phyloP scores from a whole-genome alignment of 2,797 vertebrate genomes.

The Hybognathus amarus region DNA sequence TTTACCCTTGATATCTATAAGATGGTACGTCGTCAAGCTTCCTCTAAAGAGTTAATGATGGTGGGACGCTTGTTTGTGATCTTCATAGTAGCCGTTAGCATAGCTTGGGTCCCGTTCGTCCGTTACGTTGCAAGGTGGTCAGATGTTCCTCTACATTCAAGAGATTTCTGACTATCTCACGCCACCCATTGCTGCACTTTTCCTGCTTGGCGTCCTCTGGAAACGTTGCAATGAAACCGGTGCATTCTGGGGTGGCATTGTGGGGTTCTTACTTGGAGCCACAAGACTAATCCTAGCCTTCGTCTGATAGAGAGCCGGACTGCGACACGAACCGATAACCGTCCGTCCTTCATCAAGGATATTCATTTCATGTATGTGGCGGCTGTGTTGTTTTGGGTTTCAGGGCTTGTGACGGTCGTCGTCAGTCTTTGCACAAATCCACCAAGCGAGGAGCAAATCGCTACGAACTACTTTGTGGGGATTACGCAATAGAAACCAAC shows the following conservation, averaged over 20 bases:
- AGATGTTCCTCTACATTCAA: slow-evolving; percentile 98
- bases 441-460: slow-evolving; percentile 84
- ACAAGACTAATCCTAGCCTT: slow-evolving; percentile 88
- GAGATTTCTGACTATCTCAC: slow-evolving; percentile 96
- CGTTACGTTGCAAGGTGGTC: slow-evolving; percentile 97
- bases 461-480: slow-evolving; percentile 93
- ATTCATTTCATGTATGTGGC: slow-evolving; percentile 98
- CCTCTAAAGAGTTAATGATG: slow-evolving; percentile 89
- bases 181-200: slow-evolving; percentile 93
- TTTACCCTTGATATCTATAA: slow-evolving; percentile 98
- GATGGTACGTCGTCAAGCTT: slow-evolving; percentile 80
- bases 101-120: slow-evolving; percentile 96
- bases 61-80: slow-evolving; percentile 93
- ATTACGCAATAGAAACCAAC: neutral
- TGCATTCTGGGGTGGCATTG: slow-evolving; percentile 94
- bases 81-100: slow-evolving; percentile 93
- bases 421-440: slow-evolving; percentile 92
- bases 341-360: slow-evolving; percentile 86
- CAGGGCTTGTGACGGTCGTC: slow-evolving; percentile 84
- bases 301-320: slow-evolving; percentile 86
- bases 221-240: slow-evolving; percentile 95
- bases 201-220: slow-evolving; percentile 95
- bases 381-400: slow-evolving; percentile 91
- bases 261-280: slow-evolving; percentile 87
- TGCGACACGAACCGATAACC: slow-evolving; percentile 88